Base-by-base conservation (phyloP, 1,140 invertebrate species). In the Drosophila equinoxialis region DNA sequence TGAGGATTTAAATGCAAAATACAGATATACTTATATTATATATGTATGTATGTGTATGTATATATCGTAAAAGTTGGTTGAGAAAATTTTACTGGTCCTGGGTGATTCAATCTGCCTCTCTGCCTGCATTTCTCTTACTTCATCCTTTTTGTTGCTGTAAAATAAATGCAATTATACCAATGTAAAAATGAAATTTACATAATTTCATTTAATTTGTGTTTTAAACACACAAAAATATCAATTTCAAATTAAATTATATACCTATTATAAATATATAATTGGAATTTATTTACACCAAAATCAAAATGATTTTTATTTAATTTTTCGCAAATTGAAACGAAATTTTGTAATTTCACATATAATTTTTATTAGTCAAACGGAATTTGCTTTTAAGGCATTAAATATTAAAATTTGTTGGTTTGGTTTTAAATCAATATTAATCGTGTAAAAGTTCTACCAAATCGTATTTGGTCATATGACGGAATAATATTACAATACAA, bases 121-220 rank as follows among this genome's bases (percentile, higher is more conserved):
- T 13, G 1, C 37, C 37, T 17, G 17, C 37, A 11, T 2, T 10
- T 37, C 37, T 3, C 37, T 1, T 13, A 39, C 37, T 39, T 2
- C 1, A 0, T 1, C 7, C 14, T 20, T 23, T 51, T 10, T 23
- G 8, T 51, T 23, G 1, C 45, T 51, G 17, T 51, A 11, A 51
- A 51, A 51, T 23, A 51, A 51, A 51, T 51, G 45, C 17, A 51
- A 51, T 51, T 51, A 51, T 51, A 51, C 5, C 17, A 10, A 23
- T 20, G 45, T 51, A 11, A 51, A 30, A 51, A 51, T 51, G 8
- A 23, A 51, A 51, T 51, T 51, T 51, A 51, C 45, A 51, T 51
- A 51, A 51, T 51, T 51, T 51, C 45, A 51, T 51, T 51, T 51
- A 51, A 51, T 51, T 51, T 51, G 45, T 20, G 14, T 23, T 51